A percentile compares a stretch with the other conserved stretches of the same genome.
Conservation (phyloP, 2,113 vertebrate genomes). For the Cyphomyrus discorhynchus region DNA sequence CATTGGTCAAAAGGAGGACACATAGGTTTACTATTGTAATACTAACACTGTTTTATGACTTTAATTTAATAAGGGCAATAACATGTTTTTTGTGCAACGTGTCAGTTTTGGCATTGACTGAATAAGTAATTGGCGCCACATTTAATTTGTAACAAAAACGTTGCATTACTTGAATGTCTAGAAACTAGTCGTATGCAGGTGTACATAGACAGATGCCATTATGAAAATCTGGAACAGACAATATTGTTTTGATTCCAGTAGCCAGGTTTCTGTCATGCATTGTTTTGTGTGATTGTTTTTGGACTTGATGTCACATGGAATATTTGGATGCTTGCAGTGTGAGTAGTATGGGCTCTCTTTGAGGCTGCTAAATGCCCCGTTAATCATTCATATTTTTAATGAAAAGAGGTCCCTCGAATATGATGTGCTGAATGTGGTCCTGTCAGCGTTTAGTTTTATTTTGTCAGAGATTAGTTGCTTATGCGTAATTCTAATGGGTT, state of each 20-base stretch:
- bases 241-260: not conserved
- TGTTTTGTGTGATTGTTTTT: slow-evolving; percentile 10
- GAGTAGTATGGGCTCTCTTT: not conserved
- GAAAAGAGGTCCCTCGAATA: not conserved
- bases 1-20: slow-evolving; percentile 34
- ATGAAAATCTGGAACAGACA: not conserved
- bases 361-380: not conserved
- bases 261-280: slow-evolving; percentile 21
- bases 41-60: not conserved
- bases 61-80: not conserved
- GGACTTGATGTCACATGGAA: not conserved
- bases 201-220: not conserved
- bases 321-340: not conserved
- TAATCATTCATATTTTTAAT: not conserved
- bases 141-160: not conserved
- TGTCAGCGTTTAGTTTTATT: not conserved
- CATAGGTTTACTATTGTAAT: not conserved
- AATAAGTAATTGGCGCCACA: not conserved
- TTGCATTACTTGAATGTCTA: not conserved
- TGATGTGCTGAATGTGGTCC: not conserved
- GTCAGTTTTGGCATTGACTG: not conserved
- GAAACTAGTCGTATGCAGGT: not conserved
- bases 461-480: not conserved
- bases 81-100: not conserved
- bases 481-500: not conserved